Base-by-base conservation (phyloP, 2,888 invertebrate genomes). In the Archips crataeganus region DNA sequence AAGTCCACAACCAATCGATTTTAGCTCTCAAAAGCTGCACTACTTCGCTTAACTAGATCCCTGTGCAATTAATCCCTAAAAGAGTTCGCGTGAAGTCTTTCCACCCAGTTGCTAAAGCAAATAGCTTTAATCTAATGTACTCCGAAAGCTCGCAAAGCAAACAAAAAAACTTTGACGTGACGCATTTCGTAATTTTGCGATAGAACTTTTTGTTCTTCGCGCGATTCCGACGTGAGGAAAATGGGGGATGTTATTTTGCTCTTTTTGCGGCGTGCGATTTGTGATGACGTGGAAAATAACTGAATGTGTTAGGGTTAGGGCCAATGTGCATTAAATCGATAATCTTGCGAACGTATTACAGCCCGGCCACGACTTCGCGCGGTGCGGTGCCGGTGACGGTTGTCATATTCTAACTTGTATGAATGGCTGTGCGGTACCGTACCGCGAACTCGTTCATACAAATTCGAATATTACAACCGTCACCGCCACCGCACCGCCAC, bases 71-170 rank as follows among this genome's bases (percentile, higher is more conserved):
- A 70, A 74, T 70, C 54, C 45, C 42, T 70, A 60, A 61, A 74
- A 74, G 65, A 74, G 54, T 63, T 51, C 63, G 51, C 36, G 63
- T 70, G 49, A 74, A 70, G 59, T 61, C 60, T 64, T 64, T 23
- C 59, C 54, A 39, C 36, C 59, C 65, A 71, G 71, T 71, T 71
- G 39, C 73, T 47, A 65, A 74, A 70, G 70, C 51, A 60, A 74
- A 69, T 69, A 69, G 70, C 64, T 73, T 67, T 54, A 65, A 70
- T 70, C 65, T 65, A 70, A 74, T 70, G 74, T 70, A 59, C 63
- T 69, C 51, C 34, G 59, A 65, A 74, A 69, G 68, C 69, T 63
- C 60, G 60, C 13, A 67, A 11, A 49, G 39, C 47, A 63, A 63
- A 72, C 63, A 68, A 60, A 67, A 67, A 63, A 60, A 65, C 23